Evolutionary conservation across 2,888 invertebrate genomes (phyloP), one percentile per base, ranked within the genome.

Genomic region (Corbicula japonica): DNA sequence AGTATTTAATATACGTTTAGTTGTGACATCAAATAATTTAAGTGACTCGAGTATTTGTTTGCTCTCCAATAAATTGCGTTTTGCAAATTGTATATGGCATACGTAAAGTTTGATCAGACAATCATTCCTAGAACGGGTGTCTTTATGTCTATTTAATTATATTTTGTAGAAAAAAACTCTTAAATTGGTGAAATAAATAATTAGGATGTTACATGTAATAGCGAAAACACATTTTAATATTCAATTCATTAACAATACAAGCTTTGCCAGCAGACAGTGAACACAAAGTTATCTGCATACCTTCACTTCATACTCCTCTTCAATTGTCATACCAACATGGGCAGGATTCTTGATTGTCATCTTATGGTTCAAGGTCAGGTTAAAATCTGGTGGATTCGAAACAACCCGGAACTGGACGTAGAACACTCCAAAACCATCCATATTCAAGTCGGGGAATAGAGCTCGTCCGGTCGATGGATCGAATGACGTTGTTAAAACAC

Each of bases 391-490:
- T 30, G 90, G 90, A 1, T 61, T 72, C 0, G 89, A 88, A 32
- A 74, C 58, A 0, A 86, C 78, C 4, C 46, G 66, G 60, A 88
- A 84, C 34, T 78, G 66, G 4, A 90, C 2, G 41, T 80, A 76
- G 65, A 86, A 88, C 18, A 80, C 65, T 26, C 89, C 89, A 8
- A 80, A 62, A 8, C 80, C 78, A 23, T 86, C 83, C n/a, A 91
- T 56, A 1, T 58, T 52, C 12, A 91, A 78, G 70, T 83, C 84
- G 28, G 58, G 75, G 70, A 90, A 87, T 23, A 69, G 58, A 10
- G 84, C 87, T 21, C 68, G 56, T 15, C 87, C 86, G 1, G 87
- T 79, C 2, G 73, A 23, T 0, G 71, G 52, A 73, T 89, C 80
- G 58, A 89, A 85, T 4, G 80, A 56, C 1, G 75, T 68, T 0